Percentiles rank a stretch among this genome's conserved stretches.
Evolutionary conservation across 2,113 vertebrate genomes (phyloP).

Genomic region (Bos javanicus): DNA sequence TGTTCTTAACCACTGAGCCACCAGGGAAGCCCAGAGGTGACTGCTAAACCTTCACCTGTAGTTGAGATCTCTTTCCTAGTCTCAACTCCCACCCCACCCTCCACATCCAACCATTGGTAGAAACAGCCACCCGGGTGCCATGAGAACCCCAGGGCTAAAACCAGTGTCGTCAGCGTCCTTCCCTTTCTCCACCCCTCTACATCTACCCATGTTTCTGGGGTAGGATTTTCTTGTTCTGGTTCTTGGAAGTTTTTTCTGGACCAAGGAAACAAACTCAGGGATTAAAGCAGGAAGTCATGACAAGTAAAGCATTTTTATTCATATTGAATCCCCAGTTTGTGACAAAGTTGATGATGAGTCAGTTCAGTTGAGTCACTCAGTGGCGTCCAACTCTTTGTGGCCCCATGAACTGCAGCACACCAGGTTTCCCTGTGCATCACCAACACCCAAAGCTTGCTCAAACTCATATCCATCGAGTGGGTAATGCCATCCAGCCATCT

Average conservation of each 20-base stretch:
- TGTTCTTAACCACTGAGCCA: neutral
- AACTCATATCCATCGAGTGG: neutral
- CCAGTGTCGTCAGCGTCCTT: neutral
- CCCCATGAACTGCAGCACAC: neutral
- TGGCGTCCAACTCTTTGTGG: neutral
- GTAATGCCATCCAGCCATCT: neutral
- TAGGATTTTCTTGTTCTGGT: neutral
- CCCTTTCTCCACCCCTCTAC: neutral
- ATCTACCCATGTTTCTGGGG: no score
- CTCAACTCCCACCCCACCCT: neutral
- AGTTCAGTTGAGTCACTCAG: neutral
- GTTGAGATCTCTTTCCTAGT: neutral
- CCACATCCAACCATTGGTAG: neutral
- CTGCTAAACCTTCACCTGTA: neutral
- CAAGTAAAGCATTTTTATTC: neutral
- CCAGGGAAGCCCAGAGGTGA: neutral
- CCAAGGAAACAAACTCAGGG: neutral
- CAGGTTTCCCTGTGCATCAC: neutral
- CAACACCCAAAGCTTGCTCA: neutral
- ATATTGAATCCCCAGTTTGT: neutral
- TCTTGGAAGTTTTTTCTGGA: neutral
- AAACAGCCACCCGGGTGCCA: neutral
- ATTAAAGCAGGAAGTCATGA: neutral
- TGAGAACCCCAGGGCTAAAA: neutral
- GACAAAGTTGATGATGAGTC: neutral